Evolutionary conservation across 2,113 vertebrate species (phyloP).

Genomic region (Galbula dea): DNA sequence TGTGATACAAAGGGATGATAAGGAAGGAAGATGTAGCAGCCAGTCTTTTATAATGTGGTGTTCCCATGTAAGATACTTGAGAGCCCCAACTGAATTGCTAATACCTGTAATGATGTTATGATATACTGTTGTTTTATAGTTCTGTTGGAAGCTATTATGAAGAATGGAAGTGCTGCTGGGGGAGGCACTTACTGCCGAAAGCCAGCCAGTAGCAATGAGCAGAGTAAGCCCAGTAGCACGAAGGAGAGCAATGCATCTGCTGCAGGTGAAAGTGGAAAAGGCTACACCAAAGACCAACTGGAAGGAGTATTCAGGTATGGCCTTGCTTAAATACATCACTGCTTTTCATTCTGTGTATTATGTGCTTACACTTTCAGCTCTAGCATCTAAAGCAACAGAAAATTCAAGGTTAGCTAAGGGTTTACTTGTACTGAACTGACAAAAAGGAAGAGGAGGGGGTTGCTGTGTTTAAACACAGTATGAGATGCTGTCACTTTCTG

Average conservation of each 20-base stretch:
- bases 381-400: background rate
- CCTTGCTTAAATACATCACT: background rate
- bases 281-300: slow-evolving; percentile 89
- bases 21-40: background rate
- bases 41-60: background rate
- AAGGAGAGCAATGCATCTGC: slow-evolving; percentile 66
- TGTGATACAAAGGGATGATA: background rate
- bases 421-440: background rate
- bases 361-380: background rate
- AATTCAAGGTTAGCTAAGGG: background rate
- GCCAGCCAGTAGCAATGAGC: slow-evolving; percentile 67
- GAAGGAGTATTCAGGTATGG: slow-evolving; percentile 91
- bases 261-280: slow-evolving; percentile 77
- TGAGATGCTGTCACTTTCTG: background rate
- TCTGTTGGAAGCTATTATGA: slow-evolving; percentile 86
- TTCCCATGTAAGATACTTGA: background rate
- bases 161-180: slow-evolving; percentile 86
- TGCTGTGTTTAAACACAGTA: background rate
- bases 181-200: slow-evolving; percentile 80
- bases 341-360: background rate
- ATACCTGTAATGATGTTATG: background rate
- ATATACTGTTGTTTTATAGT: slow-evolving; percentile 68
- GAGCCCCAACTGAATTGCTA: background rate
- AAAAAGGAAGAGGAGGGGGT: background rate
- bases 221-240: slow-evolving; percentile 51